These are phyloP conservation scores for Heterohyrax brucei DNA, from an alignment of 2,797 vertebrate genomes.

Conservation along the genomic window DNA sequence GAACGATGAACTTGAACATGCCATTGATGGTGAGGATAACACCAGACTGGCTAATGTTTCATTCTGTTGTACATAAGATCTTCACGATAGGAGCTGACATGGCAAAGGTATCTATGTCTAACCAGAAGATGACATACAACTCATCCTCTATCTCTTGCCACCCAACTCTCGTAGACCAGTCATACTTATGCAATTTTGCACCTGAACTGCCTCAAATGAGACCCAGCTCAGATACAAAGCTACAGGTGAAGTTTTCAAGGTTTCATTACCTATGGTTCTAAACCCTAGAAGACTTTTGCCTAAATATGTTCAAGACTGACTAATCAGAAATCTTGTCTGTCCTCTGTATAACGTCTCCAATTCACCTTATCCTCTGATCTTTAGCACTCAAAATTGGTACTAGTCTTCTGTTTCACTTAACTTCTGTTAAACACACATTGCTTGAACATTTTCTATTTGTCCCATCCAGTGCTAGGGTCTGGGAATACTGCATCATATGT, in stretches of 20 bases:
- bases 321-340: neutral
- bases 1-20: neutral
- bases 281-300: slow-evolving; percentile 40
- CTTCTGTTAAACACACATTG: neutral
- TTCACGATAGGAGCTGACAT: neutral
- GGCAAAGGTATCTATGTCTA: neutral
- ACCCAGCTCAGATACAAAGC: neutral
- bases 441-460: slow-evolving; percentile 2
- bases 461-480: neutral
- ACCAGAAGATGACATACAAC: neutral
- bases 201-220: slow-evolving; percentile 33
- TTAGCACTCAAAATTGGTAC: neutral
- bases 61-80: neutral
- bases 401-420: neutral
- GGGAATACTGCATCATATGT: neutral
- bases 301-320: neutral
- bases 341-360: neutral
- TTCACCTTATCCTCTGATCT: neutral
- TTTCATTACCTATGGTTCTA: slow-evolving; percentile 16
- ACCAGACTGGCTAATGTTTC: neutral
- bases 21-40: neutral
- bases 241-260: slow-evolving; percentile 7
- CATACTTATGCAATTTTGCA: neutral
- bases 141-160: neutral
- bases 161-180: neutral